Base-by-base conservation (phyloP, 2,797 vertebrate species). In the Gymnopithys bicolor region DNA sequence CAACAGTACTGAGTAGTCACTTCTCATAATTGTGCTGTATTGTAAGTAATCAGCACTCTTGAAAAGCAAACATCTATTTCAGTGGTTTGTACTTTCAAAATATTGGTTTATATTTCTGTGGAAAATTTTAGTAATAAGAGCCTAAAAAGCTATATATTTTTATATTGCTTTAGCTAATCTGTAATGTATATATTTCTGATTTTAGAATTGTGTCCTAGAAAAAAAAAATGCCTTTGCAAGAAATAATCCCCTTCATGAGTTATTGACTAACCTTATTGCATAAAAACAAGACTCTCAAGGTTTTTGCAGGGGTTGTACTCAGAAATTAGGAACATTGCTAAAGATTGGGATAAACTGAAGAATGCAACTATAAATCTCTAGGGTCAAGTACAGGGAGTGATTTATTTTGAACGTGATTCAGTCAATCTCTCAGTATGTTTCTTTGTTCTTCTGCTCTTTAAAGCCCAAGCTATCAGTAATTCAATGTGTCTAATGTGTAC, bases 351-450 rank as follows among this genome's bases (percentile, higher is more conserved):
- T 85, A 94, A 94, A 86, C 52, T 68, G 19, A 94, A 94, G 80
- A 95, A 96, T 91, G 35, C n/a, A 79, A 66, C 64, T 52, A 39
- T 64, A 87, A 73, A 56, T 83, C 39, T 59, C 75, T 62, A 75
- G 51, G 73, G 81, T 92, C 84, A 95, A 93, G 93, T 70, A 63
- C 52, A 82, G 51, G 84, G 73, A 94, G 48, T 66, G 60, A 64
- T 92, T 82, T 93, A 71, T 96, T 97, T 88, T 93, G 59, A 94
- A 67, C 51, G 73, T 25, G 66, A 87, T 88, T 84, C 73, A 84
- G 70, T 83, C 11, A 23, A 8, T 71, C 53, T 92, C 58, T 95
- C 49, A 77, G 41, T 35, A 22, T 52, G 33, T 74, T 91, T 83
- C 78, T 93, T 91, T 81, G 82, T 93, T 94, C 81, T 96, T 90